phyloP scores from a whole-genome alignment of 2,888 invertebrate species.

The Acleris sparsana region DNA sequence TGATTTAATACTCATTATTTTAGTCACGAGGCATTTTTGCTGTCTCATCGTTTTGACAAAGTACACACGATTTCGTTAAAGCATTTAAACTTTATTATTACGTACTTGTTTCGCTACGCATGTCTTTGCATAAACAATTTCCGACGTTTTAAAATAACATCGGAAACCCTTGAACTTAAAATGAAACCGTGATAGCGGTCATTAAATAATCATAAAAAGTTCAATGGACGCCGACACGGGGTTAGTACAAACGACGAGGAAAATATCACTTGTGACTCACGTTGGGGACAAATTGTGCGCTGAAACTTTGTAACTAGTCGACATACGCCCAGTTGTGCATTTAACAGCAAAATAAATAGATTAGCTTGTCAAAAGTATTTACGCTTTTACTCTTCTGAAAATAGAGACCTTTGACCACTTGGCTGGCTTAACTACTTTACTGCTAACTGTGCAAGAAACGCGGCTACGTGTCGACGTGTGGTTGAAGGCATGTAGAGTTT shows the following conservation, averaged over 20 bases:
- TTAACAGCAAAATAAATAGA: no score
- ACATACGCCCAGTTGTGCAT: background rate
- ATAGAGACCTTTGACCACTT: no score
- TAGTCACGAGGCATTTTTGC: background rate
- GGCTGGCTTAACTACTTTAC: no score
- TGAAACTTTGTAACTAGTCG: background rate
- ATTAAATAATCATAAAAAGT: conserved; percentile 33
- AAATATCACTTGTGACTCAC: conserved; percentile 27
- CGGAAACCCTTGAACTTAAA: conserved; percentile 14
- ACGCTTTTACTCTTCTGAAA: no score
- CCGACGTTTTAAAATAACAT: background rate
- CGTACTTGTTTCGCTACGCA: no score
- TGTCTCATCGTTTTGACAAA: no score
- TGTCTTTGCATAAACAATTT: no score
- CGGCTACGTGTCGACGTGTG: conserved; percentile 37
- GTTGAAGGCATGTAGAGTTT: conserved; percentile 47
- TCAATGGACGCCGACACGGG: conserved; percentile 27
- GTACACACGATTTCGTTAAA: no score
- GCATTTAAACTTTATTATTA: no score
- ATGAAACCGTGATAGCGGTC: conserved; percentile 16
- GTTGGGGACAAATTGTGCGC: background rate
- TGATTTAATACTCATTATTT: background rate
- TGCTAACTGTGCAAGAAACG: conserved; percentile 2
- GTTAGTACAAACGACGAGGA: conserved; percentile 24
- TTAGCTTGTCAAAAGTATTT: background rate